Base-by-base conservation (phyloP, 1,140 invertebrate species). In the Varroa destructor region DNA sequence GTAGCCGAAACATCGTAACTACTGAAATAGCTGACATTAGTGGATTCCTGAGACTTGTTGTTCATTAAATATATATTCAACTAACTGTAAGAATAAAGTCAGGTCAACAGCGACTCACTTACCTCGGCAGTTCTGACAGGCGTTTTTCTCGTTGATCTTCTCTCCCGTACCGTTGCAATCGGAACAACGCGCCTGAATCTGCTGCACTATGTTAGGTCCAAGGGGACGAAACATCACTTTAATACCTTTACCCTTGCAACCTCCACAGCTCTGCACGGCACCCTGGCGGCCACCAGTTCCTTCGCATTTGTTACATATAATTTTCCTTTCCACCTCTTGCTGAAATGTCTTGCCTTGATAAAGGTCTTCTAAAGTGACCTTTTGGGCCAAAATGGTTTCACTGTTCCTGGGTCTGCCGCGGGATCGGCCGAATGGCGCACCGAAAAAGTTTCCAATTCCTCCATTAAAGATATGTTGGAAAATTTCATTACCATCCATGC, bases 141-240 rank as follows among this genome's bases (percentile, higher is more conserved):
- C 84, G 79, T 91, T 87, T 75, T 82, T 82, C n/a, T 90, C 87
- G 77, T 84, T 86, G 73, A 93, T 88, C 51, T 84, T 84, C 78
- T 87, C 86, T 57, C 88, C 81, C 81, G 57, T 58, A 42, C 87
- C 87, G 74, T 83, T 79, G 76, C 88, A 89, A 46, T 75, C 75
- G n/a, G 75, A 71, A 70, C 86, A 82, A 3, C 73, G 74, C 3
- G 75, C 72, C 64, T 80, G 79, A 77, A 82, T 80, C 73, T 83
- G 82, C 64, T 81, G 80, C 56, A 83, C 77, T 79, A 82, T 79
- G 10, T 82, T 80, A 10, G 82, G 81, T 8, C 80, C 81, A 36
- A 82, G 75, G 73, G 81, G 81, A 42, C 80, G 75, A 12, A 78
- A 77, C 46, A 75, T 73, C 0, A 83, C 77, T 64, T 80, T 77